Evolutionary conservation across 2,113 vertebrate species (phyloP).

Genomic region (Sylvietta virens): DNA sequence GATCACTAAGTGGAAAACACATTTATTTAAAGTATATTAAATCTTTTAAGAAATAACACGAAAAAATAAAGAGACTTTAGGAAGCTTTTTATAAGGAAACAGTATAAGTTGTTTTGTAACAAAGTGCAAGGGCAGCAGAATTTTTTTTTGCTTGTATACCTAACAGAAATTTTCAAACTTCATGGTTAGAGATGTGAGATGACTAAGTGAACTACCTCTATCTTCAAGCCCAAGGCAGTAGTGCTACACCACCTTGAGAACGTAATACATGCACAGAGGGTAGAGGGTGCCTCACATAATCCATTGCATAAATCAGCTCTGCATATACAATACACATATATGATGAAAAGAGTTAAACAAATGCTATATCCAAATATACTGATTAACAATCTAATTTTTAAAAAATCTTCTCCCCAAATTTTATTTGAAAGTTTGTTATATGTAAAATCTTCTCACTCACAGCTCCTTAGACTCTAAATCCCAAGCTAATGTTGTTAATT

Average conservation of each 20-base stretch:
- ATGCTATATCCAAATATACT: not conserved
- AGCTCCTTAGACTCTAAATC: not conserved
- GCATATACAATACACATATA: not conserved
- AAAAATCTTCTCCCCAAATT: not conserved
- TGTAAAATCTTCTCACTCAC: not conserved
- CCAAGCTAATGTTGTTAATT: not conserved
- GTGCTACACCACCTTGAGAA: not conserved
- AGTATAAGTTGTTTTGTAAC: not conserved
- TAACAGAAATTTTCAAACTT: not conserved
- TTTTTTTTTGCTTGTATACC: not conserved
- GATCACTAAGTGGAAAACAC: not conserved
- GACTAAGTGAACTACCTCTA: not conserved
- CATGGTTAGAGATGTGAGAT: not conserved
- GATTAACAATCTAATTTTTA: not conserved
- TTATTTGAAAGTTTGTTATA: not conserved
- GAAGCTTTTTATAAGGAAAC: not conserved
- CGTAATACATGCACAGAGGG: not conserved
- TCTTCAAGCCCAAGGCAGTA: not conserved
- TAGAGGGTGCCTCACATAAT: not conserved
- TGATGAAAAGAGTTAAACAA: not conserved
- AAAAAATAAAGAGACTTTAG: not conserved
- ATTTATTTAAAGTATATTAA: not conserved
- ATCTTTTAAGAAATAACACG: not conserved
- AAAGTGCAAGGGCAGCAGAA: not conserved
- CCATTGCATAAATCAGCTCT: not conserved